Base-by-base conservation (phyloP, 2,797 vertebrate species). In the Acipenser transmontanus region DNA sequence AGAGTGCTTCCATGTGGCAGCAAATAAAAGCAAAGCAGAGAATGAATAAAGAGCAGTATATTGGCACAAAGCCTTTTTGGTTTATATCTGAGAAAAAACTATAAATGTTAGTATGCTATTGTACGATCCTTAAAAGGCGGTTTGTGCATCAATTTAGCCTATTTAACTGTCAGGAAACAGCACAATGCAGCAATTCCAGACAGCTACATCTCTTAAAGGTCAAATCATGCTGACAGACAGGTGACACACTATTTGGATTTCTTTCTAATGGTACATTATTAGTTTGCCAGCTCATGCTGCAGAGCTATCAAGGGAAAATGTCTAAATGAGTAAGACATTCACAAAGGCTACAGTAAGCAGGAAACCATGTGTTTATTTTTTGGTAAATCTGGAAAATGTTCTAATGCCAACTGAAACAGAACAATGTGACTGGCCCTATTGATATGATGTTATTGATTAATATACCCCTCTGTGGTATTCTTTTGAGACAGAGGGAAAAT, bases 131-230 rank as follows among this genome's bases (percentile, higher is more conserved):
- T 57, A 57, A 11, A 34, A 57, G 9, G 54, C 11, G 54, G 54
- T 57, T n/a, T 57, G 7, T 11, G 12, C 11, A 57, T 13, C 12
- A n/a, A 57, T 11, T 13, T 57, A 6, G 54, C 54, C 54, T 57
- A 13, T 51, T 69, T 69, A 69, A 50, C 62, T 64, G 49, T 13
- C 62, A 63, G 47, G 11, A 49, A 49, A 63, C 47, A 34, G 48
- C 56, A 59, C 17, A 9, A 52, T 50, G 54, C 9, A 34, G 34
- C 34, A 34, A 34, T 34, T 34, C 34, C 34, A 57, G 62, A 62
- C 54, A 57, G 12, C 67, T 59, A 47, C 57, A 64, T 64, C 61
- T 49, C 14, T 47, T 34, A 68, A 69, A 69, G 67, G 67, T 69
- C 67, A 69, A 56, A 12, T 52, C 34, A 54, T 14, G 0, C 62